A percentile compares a stretch with the other conserved stretches of the same genome.
phyloP scores from a whole-genome alignment of 2,113 vertebrate genomes.

The Chaenogobius annularis region DNA sequence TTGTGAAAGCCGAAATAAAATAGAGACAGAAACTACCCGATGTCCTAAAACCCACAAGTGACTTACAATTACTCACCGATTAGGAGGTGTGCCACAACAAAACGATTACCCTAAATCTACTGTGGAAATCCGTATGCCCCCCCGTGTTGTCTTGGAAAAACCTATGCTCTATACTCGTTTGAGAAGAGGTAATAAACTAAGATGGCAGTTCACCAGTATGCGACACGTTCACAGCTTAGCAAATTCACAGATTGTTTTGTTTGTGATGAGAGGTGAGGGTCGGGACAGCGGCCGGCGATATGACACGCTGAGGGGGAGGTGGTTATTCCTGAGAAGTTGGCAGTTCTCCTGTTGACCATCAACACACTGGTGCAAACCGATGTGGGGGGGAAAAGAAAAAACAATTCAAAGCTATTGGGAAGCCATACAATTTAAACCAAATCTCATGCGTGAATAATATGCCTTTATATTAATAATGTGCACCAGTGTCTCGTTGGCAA shows the following conservation, averaged over 20 bases:
- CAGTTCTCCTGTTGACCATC: conserved; percentile 35
- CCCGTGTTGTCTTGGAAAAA: conserved; percentile 27
- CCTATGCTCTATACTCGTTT: conserved; percentile 24
- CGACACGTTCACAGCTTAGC: conserved; percentile 54
- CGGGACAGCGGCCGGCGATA: conserved; percentile 9
- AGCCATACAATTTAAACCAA: conserved; percentile 34
- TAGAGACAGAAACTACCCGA: conserved; percentile 26
- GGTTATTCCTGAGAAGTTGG: conserved; percentile 49
- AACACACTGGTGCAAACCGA: conserved; percentile 18
- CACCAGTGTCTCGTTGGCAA: conserved; percentile 24
- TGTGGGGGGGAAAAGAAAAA: neutral
- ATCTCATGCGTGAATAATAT: conserved; percentile 40
- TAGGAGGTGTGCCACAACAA: conserved; percentile 29
- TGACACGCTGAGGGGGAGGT: conserved; percentile 9
- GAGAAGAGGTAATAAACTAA: conserved; percentile 48
- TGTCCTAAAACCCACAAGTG: conserved; percentile 27
- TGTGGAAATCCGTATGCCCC: conserved; percentile 18
- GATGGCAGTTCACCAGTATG: conserved; percentile 36
- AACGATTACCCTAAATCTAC: conserved; percentile 37
- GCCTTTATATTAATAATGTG: conserved; percentile 8
- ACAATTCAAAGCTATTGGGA: conserved; percentile 25
- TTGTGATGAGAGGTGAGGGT: conserved; percentile 17
- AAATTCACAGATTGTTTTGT: conserved; percentile 43
- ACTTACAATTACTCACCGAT: conserved; percentile 19
- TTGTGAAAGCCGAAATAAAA: conserved; percentile 34